A percentile compares a stretch with the other conserved stretches of the same genome.
Evolutionary conservation across 2,888 invertebrate genomes (phyloP).

Genomic region (Folsomia manolachei): DNA sequence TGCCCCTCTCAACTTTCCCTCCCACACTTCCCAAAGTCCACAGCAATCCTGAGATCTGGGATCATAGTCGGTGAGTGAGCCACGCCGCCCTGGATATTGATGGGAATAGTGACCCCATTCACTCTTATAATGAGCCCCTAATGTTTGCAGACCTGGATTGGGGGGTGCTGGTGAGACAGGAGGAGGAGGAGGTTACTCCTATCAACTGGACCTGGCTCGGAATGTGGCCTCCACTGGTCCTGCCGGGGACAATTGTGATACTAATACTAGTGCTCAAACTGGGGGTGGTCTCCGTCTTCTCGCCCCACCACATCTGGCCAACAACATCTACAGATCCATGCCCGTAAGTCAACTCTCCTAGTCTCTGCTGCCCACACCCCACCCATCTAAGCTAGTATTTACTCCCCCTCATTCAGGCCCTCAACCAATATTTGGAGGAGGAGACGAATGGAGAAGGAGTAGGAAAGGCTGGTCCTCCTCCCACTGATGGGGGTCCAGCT

Average conservation of each 20-base stretch:
- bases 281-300: slow-evolving; percentile 37
- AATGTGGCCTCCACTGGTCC: slow-evolving; percentile 67
- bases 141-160: slow-evolving; percentile 61
- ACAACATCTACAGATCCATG: slow-evolving; percentile 47
- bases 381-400: not conserved
- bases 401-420: slow-evolving; percentile 26
- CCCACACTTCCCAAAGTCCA: slow-evolving; percentile 73
- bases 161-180: too few species aligned
- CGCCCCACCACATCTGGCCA: slow-evolving; percentile 38
- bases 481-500: slow-evolving; percentile 26
- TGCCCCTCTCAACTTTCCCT: too few species aligned
- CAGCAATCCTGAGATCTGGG: slow-evolving; percentile 66
- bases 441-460: slow-evolving; percentile 19
- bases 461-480: too few species aligned
- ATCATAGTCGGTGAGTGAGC: slow-evolving; percentile 55
- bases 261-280: slow-evolving; percentile 42
- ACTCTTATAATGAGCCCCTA: too few species aligned
- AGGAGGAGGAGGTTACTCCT: slow-evolving; percentile 71
- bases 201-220: slow-evolving; percentile 78
- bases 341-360: too few species aligned
- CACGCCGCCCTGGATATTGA: too few species aligned
- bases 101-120: too few species aligned
- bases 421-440: slow-evolving; percentile 36
- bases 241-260: slow-evolving; percentile 45
- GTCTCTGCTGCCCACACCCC: not conserved